Conservation (phyloP, 2,113 vertebrate species). For the Malurus alboscapulatus region DNA sequence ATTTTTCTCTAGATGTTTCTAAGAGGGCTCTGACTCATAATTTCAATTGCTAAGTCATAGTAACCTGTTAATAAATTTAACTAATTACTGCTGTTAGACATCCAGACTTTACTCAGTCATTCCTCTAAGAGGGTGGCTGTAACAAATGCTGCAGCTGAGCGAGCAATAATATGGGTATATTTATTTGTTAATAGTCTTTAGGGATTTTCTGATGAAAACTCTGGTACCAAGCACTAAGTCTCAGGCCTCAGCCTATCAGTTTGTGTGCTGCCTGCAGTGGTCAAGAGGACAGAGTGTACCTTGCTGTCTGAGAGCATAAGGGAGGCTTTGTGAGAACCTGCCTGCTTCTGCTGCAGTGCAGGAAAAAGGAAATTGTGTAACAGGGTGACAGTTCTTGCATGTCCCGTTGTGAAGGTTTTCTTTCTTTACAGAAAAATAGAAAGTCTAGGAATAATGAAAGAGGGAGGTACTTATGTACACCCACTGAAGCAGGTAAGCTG, state of each 20-base stretch:
- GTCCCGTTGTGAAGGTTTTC: background rate
- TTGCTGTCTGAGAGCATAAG: background rate
- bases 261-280: background rate
- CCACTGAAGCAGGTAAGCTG: background rate
- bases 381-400: background rate
- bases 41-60: background rate
- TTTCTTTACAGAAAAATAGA: background rate
- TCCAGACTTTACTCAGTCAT: background rate
- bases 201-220: background rate
- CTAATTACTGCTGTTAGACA: background rate
- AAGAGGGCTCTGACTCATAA: background rate
- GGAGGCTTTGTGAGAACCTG: background rate
- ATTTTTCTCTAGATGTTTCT: background rate
- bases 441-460: background rate
- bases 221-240: background rate
- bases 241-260: fast-evolving
- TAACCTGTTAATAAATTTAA: background rate
- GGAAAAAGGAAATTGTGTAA: background rate
- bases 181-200: background rate
- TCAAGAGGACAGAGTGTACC: background rate
- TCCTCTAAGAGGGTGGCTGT: background rate
- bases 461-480: fast-evolving
- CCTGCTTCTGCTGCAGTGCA: background rate
- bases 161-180: background rate
- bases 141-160: background rate